Conservation (phyloP, 2,797 vertebrate genomes). For the Buceros bicornis region DNA sequence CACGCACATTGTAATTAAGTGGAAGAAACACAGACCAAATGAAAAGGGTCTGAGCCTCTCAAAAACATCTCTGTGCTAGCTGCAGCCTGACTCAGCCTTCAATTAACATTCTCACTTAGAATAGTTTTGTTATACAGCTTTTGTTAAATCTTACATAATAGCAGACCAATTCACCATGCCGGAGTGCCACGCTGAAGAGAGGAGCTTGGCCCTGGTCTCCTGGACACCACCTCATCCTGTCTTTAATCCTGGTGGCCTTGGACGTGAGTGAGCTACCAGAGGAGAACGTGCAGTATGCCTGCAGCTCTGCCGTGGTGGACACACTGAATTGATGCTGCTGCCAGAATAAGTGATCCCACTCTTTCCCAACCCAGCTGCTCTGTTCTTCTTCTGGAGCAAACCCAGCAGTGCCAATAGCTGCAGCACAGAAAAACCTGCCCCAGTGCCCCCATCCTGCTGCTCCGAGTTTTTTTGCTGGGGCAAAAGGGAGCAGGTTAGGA, state of each 20-base stretch:
- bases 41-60: constrained; percentile 56
- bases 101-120: constrained; percentile 72
- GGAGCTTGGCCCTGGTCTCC: not conserved
- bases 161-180: not conserved
- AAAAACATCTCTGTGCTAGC: constrained; percentile 52
- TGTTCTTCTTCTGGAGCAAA: not conserved
- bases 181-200: not conserved
- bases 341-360: not conserved
- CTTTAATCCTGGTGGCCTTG: constrained; percentile 20
- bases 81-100: constrained; percentile 71
- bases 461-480: not conserved
- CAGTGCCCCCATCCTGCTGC: not conserved
- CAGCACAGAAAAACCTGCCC: not conserved
- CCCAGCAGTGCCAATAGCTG: rapidly evolving
- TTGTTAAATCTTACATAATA: constrained; percentile 62
- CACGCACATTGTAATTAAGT: constrained; percentile 61
- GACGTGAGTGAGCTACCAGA: not conserved
- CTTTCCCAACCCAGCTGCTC: not conserved
- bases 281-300: not conserved
- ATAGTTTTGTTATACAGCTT: constrained; percentile 66
- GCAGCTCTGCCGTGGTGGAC: not conserved
- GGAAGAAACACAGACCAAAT: constrained; percentile 63
- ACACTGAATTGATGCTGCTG: not conserved
- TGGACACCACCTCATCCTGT: not conserved
- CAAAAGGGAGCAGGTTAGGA: not conserved